A percentile compares a stretch with the other conserved stretches of the same genome.
Evolutionary conservation across 23 tunicate genomes (phyloP).

Genomic region (Styela clava): DNA sequence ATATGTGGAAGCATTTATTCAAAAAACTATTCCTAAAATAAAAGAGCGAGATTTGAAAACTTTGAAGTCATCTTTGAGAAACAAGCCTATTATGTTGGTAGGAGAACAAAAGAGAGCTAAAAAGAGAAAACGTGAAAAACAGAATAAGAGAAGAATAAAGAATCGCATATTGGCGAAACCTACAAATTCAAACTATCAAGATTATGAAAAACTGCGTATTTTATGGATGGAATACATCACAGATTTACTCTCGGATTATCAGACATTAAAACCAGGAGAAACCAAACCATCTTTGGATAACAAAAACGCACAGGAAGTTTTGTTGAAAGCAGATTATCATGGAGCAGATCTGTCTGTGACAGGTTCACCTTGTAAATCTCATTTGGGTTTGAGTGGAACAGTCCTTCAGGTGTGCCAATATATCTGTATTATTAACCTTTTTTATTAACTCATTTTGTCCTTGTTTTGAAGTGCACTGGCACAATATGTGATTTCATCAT

Average conservation of each 20-base stretch:
- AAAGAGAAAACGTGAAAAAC: neutral
- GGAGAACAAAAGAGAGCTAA: slow-evolving; percentile 6
- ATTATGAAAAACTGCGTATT: slow-evolving; percentile 6
- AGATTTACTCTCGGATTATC: slow-evolving; percentile 7
- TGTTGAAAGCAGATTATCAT: slow-evolving; percentile 29
- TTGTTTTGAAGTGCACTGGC: too few relatives aligned
- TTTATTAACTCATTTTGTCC: too few relatives aligned
- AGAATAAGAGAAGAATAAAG: too few relatives aligned
- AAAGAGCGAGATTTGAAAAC: neutral
- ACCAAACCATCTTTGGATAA: neutral
- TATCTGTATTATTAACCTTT: too few relatives aligned
- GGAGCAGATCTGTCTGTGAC: slow-evolving; percentile 17
- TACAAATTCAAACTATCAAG: neutral
- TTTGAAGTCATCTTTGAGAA: slow-evolving; percentile 4
- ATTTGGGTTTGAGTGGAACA: neutral
- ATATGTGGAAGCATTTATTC: slow-evolving; percentile 23
- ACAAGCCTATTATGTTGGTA: slow-evolving; percentile 16
- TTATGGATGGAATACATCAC: slow-evolving; percentile 25
- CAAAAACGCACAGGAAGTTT: slow-evolving; percentile 20
- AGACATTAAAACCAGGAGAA: neutral
- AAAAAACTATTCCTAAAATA: neutral
- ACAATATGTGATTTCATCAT: too few relatives aligned
- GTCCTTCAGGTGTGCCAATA: slow-evolving; percentile 14
- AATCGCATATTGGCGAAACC: slow-evolving; percentile 18
- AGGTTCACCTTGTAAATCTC: slow-evolving; percentile 20